A percentile compares a stretch with the other conserved stretches of the same genome.
Evolutionary conservation across 2,113 vertebrate species (phyloP).

Genomic region (Cyprinodon tularosa): DNA sequence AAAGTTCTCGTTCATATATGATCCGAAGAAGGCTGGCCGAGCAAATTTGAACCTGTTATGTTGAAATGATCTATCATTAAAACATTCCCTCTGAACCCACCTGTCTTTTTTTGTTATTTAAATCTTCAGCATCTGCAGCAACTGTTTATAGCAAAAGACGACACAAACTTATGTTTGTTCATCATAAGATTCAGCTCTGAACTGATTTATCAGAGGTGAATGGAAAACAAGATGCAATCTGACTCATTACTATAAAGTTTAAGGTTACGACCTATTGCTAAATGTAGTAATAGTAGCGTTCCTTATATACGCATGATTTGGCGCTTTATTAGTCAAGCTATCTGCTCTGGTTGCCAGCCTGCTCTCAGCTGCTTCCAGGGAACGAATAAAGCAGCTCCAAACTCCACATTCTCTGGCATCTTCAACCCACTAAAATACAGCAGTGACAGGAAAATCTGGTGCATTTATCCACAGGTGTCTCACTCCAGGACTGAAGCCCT

Average conservation of each 20-base stretch:
- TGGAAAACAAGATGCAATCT: too few species aligned
- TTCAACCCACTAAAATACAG: too few species aligned
- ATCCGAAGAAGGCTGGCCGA: conserved; percentile 63
- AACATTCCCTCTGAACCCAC: conserved; percentile 81
- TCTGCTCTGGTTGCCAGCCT: not conserved
- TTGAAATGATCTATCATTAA: conserved; percentile 84
- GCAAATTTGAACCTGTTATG: conserved; percentile 77
- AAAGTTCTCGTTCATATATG: conserved; percentile 62
- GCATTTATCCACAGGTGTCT: too few species aligned
- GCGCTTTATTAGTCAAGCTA: not conserved
- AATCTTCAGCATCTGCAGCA: not conserved
- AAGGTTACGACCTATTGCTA: not conserved
- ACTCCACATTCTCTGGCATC: too few species aligned
- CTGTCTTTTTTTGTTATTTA: conserved; percentile 39
- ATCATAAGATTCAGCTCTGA: too few species aligned
- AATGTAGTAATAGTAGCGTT: too few species aligned
- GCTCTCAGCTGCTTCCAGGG: not conserved
- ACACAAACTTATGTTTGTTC: too few species aligned
- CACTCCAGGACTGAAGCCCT: too few species aligned
- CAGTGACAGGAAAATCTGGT: too few species aligned
- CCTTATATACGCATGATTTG: not conserved
- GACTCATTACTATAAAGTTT: not conserved
- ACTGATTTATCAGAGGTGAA: too few species aligned
- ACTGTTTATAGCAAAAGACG: not conserved
- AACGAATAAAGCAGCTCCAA: not conserved